Percentiles rank a stretch among this genome's conserved stretches.
phyloP scores from a whole-genome alignment of 2,888 invertebrate genomes.

The Autographa gamma region DNA sequence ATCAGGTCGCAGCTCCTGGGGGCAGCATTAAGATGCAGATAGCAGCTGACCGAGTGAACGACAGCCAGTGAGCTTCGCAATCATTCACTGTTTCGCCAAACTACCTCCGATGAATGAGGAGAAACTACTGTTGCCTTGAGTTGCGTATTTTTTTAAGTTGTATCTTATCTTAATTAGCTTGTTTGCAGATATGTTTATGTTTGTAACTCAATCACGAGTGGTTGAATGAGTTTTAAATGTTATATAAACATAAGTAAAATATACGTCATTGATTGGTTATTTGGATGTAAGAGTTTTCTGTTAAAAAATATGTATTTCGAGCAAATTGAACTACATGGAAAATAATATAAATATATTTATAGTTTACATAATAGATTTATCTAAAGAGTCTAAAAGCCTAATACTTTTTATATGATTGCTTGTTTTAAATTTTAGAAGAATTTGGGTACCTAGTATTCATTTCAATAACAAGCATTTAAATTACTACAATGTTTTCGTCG shows the following conservation, averaged over 20 bases:
- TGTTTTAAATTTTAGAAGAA: too few species aligned
- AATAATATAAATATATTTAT: too few species aligned
- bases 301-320: too few species aligned
- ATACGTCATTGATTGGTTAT: too few species aligned
- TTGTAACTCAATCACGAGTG: neutral
- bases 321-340: too few species aligned
- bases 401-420: too few species aligned
- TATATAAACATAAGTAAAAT: too few species aligned
- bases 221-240: too few species aligned
- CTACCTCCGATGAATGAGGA: conserved; percentile 10
- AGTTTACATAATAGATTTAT: too few species aligned
- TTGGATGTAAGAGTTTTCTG: too few species aligned
- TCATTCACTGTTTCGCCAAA: conserved; percentile 13
- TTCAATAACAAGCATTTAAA: neutral
- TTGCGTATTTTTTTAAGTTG: neutral
- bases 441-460: too few species aligned
- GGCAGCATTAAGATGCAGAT: conserved; percentile 59
- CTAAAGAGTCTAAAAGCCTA: too few species aligned
- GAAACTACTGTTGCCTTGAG: neutral
- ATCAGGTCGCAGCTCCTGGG: conserved; percentile 62
- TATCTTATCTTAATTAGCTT: neutral
- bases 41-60: conserved; percentile 57
- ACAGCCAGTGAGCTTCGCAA: conserved; percentile 28
- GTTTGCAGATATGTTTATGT: neutral
- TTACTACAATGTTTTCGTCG: neutral